Evolutionary conservation across 2,797 vertebrate species (phyloP), one percentile per base, ranked within the genome.

Genomic region (Rhinatrema bivittatum): DNA sequence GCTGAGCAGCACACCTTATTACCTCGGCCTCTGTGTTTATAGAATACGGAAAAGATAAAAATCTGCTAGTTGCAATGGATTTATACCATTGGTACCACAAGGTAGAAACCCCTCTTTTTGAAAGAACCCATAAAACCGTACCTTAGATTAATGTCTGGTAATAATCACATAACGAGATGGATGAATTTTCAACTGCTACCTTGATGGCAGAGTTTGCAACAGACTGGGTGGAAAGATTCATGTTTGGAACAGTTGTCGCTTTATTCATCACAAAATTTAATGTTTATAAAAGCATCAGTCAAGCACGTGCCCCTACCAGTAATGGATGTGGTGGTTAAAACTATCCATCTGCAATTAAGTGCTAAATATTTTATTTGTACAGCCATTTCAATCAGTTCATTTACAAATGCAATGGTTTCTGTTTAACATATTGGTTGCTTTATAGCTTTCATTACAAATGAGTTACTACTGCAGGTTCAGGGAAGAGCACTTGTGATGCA

Each of bases 351-450:
- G 49, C 49, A 72, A 69, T 69, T 68, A 69, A 72, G 19, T 53
- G 29, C 42, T 56, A 60, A 59, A 56, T 62, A 58, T 69, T 74
- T 74, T 70, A 69, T 53, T 56, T 71, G 40, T 58, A 41, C 36
- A 62, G 29, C 40, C 32, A 63, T 46, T 65, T 60, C 9, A 60
- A 44, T 59, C 39, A 29, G 54, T 60, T 67, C 62, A 45, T 30
- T 27, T 31, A 17, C 16, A 45, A 37, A 42, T 39, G 6, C 9
- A 47, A 37, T 32, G 41, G 28, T 25, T 36, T 60, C 20, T 60
- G 34, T 32, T 49, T 64, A 46, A 68, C 69, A 61, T 62, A 65
- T 33, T 53, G 36, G 9, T 25, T 65, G 32, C 34, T 17, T 33
- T 42, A 39, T 24, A 4, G 1, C 50, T 39, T 50, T 60, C 29